A percentile compares a stretch with the other conserved stretches of the same genome.
These are phyloP conservation scores for Reinhardtius hippoglossoides DNA, from an alignment of 2,113 vertebrate species.

Conservation along the genomic window DNA sequence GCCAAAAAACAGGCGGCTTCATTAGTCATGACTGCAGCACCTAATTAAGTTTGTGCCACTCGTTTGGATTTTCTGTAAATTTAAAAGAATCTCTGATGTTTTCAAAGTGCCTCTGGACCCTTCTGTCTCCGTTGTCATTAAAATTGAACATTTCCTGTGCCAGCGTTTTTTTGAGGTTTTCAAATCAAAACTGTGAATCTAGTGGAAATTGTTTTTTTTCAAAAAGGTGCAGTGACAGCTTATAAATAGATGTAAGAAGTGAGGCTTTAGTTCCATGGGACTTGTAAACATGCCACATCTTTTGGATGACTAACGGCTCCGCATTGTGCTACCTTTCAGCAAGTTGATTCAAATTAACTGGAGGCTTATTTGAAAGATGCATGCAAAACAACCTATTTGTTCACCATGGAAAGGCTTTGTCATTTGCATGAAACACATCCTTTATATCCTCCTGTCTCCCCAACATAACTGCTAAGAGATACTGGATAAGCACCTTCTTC, in stretches of 20 bases:
- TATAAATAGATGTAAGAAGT: slow-evolving; percentile 67
- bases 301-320: slow-evolving; percentile 58
- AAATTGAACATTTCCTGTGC: slow-evolving; percentile 67
- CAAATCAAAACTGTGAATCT: slow-evolving; percentile 60
- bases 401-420: slow-evolving; percentile 56
- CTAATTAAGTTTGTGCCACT: slow-evolving; percentile 78
- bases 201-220: slow-evolving; percentile 26
- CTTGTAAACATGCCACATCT: slow-evolving; percentile 52
- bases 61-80: slow-evolving; percentile 71
- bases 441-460: slow-evolving; percentile 57
- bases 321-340: slow-evolving; percentile 54
- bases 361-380: slow-evolving; percentile 65
- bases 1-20: slow-evolving; percentile 68
- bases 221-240: slow-evolving; percentile 59
- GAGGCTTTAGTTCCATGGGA: slow-evolving; percentile 40
- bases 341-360: slow-evolving; percentile 60
- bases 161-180: slow-evolving; percentile 54
- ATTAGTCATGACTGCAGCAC: slow-evolving; percentile 75
- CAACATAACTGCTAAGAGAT: slow-evolving; percentile 56
- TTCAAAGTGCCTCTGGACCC: slow-evolving; percentile 70
- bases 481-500: slow-evolving; percentile 64
- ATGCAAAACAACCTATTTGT: slow-evolving; percentile 64
- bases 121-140: slow-evolving; percentile 69
- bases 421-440: slow-evolving; percentile 70
- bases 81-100: slow-evolving; percentile 77